A percentile compares a stretch with the other conserved stretches of the same genome.
These are phyloP conservation scores for Coenonympha glycerion DNA, from an alignment of 2,888 invertebrate species.

Conservation along the genomic window DNA sequence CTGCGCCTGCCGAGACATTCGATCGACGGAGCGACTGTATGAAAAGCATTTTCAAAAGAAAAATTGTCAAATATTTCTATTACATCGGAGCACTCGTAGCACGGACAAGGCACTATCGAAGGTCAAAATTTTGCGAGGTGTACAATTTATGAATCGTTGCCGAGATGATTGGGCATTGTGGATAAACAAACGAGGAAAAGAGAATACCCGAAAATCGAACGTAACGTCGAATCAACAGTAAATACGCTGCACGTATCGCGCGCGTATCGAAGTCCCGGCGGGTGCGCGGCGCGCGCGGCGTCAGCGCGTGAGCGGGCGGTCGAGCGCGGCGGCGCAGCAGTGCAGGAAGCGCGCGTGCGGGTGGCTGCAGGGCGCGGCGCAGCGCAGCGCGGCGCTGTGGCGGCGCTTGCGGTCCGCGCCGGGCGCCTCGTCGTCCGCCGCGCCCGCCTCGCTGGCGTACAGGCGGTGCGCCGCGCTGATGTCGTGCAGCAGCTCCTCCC, in stretches of 20 bases:
- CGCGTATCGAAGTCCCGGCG: constrained; percentile 5
- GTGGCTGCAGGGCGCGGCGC: constrained; percentile 41
- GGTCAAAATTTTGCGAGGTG: not conserved
- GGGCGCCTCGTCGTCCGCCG: constrained; percentile 32
- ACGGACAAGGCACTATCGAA: constrained; percentile 1
- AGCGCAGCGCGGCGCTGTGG: constrained; percentile 65
- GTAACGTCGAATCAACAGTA: too few relatives aligned
- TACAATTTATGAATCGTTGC: not conserved
- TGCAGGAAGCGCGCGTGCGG: constrained; percentile 73
- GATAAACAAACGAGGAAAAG: not conserved
- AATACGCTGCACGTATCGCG: too few relatives aligned
- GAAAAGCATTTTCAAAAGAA: constrained; percentile 27
- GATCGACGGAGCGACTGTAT: not conserved
- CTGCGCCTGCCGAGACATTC: constrained; percentile 13
- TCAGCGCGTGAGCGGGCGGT: constrained; percentile 70
- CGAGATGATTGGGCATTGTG: not conserved
- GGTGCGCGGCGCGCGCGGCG: not conserved
- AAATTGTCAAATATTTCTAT: constrained; percentile 16
- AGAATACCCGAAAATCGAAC: not conserved
- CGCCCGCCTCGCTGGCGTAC: constrained; percentile 50
- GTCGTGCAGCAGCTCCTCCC: constrained; percentile 78
- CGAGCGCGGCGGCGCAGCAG: constrained; percentile 55
- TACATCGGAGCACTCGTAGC: not conserved
- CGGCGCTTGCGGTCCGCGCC: constrained; percentile 75
- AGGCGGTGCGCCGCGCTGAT: constrained; percentile 74